Conservation (phyloP, 2,888 invertebrate species). For the Meta bourneti region DNA sequence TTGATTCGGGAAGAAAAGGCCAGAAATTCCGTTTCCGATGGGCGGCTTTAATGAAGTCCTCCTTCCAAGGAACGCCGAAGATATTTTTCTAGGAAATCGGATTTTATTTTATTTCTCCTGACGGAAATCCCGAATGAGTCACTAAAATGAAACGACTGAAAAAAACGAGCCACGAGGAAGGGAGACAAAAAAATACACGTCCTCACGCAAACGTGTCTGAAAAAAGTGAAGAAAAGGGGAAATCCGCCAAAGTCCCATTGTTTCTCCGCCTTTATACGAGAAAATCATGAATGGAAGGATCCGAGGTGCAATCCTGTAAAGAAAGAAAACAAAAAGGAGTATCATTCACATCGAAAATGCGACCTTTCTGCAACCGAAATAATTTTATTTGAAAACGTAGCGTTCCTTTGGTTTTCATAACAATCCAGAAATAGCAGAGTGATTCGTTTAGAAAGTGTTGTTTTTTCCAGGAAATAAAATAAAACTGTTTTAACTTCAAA, state of each 20-base stretch:
- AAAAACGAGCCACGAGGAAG: conserved; percentile 1
- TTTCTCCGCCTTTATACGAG: conserved; percentile 35
- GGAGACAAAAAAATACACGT: background rate
- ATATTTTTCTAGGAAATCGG: background rate
- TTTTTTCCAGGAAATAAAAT: conserved; percentile 28
- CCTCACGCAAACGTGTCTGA: conserved; percentile 44
- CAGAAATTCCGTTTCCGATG: too few species aligned
- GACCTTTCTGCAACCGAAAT: conserved; percentile 37
- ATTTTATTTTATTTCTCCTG: conserved; percentile 19
- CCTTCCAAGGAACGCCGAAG: too few species aligned
- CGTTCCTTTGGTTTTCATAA: conserved; percentile 28
- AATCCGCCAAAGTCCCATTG: conserved; percentile 33
- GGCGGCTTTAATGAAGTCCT: too few species aligned
- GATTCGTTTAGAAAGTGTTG: background rate
- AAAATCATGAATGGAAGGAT: conserved; percentile 36
- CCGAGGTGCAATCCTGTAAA: conserved; percentile 56
- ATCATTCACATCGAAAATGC: conserved; percentile 59
- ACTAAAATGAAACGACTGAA: conserved; percentile 17
- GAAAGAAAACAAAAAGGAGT: conserved; percentile 55
- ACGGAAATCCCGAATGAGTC: conserved; percentile 51
- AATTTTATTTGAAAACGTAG: conserved; percentile 42
- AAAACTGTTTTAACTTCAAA: conserved; percentile 5
- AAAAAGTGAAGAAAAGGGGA: conserved; percentile 44
- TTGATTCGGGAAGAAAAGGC: too few species aligned
- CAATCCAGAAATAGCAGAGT: conserved; percentile 35